A percentile compares a stretch with the other conserved stretches of the same genome.
phyloP scores from a whole-genome alignment of 2,888 invertebrate genomes.

The Lycia hirtaria region DNA sequence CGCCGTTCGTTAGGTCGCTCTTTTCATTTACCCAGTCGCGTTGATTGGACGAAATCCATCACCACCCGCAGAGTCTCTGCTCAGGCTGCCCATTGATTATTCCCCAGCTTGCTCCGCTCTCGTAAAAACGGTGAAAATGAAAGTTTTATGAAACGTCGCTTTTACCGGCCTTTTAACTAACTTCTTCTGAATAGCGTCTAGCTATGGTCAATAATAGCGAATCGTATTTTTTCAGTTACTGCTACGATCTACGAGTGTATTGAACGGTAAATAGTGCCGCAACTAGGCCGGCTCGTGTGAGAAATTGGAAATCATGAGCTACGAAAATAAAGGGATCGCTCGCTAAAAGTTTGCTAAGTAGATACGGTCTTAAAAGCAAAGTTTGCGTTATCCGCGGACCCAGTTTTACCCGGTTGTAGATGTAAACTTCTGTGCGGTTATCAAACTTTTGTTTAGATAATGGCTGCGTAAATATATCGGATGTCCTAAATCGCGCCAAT shows the following conservation, averaged over 20 bases:
- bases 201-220: conserved; percentile 43
- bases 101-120: conserved; percentile 50
- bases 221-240: conserved; percentile 37
- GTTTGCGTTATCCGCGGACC: conserved; percentile 48
- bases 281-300: conserved; percentile 42
- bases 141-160: conserved; percentile 55
- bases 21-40: conserved; percentile 63
- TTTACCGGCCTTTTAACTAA: conserved; percentile 47
- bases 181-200: conserved; percentile 44
- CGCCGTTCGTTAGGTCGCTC: conserved; percentile 61
- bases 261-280: conserved; percentile 23
- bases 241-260: not conserved
- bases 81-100: conserved; percentile 59
- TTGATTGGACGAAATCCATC: conserved; percentile 69
- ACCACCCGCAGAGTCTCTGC: conserved; percentile 50
- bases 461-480: conserved; percentile 19
- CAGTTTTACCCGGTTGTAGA: conserved; percentile 36
- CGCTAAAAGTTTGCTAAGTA: conserved; percentile 56
- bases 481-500: conserved; percentile 14
- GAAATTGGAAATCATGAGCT: conserved; percentile 49
- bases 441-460: conserved; percentile 30
- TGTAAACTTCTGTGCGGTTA: conserved; percentile 40
- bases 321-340: conserved; percentile 52
- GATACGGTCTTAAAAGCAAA: conserved; percentile 61
- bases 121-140: conserved; percentile 47